phyloP scores from a whole-genome alignment of 2,797 vertebrate species.

The Phoxinus dragarum region DNA sequence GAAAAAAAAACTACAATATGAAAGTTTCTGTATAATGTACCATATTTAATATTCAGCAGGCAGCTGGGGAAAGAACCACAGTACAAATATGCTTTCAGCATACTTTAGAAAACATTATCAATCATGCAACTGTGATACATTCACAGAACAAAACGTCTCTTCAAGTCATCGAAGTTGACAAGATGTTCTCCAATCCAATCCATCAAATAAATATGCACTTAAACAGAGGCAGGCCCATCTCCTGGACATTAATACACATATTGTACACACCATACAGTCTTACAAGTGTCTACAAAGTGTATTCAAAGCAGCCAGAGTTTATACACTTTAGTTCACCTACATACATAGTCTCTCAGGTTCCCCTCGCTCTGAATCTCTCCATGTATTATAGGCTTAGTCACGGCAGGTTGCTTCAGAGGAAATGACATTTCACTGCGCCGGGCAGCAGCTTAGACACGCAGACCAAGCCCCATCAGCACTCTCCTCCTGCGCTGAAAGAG shows the following conservation, averaged over 20 bases:
- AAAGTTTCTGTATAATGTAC: conserved; percentile 11
- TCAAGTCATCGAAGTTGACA: conserved; percentile 3
- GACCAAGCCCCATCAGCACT: conserved; percentile 39
- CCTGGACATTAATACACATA: conserved; percentile 7
- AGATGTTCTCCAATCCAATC: neutral
- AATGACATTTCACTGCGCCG: conserved; percentile 63
- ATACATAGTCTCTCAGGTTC: conserved; percentile 16
- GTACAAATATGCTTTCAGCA: conserved; percentile 21
- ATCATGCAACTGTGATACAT: neutral
- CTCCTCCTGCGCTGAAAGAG: conserved; percentile 34
- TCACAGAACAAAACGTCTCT: conserved; percentile 5
- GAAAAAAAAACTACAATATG: neutral
- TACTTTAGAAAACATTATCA: conserved; percentile 33
- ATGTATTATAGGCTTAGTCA: conserved; percentile 58
- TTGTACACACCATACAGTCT: neutral
- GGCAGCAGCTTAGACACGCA: conserved; percentile 46
- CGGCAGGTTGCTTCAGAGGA: conserved; percentile 51
- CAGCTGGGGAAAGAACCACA: conserved; percentile 15
- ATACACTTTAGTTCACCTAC: neutral
- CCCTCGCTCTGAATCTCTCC: conserved; percentile 37
- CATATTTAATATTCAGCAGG: conserved; percentile 7
- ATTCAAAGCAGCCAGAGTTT: neutral
- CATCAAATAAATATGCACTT: conserved; percentile 19
- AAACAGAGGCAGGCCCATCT: neutral
- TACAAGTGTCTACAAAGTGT: conserved; percentile 3